phyloP scores from a whole-genome alignment of 2,888 invertebrate species.

The Lingula anatina region DNA sequence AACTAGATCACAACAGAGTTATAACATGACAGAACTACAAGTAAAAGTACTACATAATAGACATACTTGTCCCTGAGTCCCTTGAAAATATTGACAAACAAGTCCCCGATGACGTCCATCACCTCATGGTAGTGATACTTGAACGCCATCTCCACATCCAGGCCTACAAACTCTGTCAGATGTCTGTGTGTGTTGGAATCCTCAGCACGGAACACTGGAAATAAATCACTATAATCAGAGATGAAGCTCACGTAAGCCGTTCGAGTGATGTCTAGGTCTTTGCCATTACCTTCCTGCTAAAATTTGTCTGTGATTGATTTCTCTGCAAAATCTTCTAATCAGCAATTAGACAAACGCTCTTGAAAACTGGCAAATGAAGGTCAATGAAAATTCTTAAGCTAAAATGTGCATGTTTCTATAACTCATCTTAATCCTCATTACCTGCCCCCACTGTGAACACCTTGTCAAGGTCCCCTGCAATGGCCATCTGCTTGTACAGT shows the following conservation, averaged over 20 bases:
- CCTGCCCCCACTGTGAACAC: constrained; percentile 59
- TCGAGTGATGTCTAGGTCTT: too few relatives aligned
- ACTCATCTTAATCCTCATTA: too few relatives aligned
- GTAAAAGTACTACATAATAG: constrained; percentile 40
- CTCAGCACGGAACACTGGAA: constrained; percentile 88
- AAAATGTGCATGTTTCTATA: too few relatives aligned
- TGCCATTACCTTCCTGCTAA: too few relatives aligned
- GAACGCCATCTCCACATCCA: constrained; percentile 99
- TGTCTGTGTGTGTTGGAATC: constrained; percentile 99
- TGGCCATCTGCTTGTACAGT: constrained; percentile 99
- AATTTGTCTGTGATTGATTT: too few relatives aligned
- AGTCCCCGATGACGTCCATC: constrained; percentile 69
- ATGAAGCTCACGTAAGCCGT: too few relatives aligned
- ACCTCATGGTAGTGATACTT: constrained; percentile 97
- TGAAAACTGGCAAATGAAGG: too few relatives aligned
- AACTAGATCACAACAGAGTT: too few relatives aligned
- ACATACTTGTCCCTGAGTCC: constrained; percentile 68
- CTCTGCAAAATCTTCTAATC: too few relatives aligned
- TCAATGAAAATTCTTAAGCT: too few relatives aligned
- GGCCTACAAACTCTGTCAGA: constrained; percentile 95
- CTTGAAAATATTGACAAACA: constrained; percentile 87
- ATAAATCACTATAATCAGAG: too few relatives aligned
- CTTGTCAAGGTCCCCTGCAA: constrained; percentile 95
- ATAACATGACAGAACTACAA: neutral
- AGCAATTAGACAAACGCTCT: too few relatives aligned